Base-by-base conservation (phyloP, 2,888 invertebrate genomes). In the Graphium colonna region DNA sequence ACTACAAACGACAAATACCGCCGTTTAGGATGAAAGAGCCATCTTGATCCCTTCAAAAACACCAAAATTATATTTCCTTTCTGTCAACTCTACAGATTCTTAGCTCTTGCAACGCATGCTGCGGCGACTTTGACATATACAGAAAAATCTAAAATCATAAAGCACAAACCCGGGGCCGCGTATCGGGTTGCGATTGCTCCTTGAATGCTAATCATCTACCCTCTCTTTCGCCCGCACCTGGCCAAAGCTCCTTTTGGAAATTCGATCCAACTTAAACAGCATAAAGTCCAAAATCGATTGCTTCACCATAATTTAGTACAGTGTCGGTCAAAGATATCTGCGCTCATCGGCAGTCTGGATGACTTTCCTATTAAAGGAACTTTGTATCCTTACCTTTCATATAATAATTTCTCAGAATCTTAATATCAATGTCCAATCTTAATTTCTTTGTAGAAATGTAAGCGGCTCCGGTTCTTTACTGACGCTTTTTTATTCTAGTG, bases 121-220 rank as follows among this genome's bases (percentile, higher is more conserved):
- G 84, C 84, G 86, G 86, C 77, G 71, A 73, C 85, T 87, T 84
- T 86, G 86, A 83, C 84, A 79, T 76, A 77, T 79, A 85, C 87
- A 85, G 83, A 82, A 82, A 82, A 84, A 83, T 85, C 86, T 84
- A 83, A 84, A 84, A 83, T 80, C 87, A 79, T 88, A 88, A 88
- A 88, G 73, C 82, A 85, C 79, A 67, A 63, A 69, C 71, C 66
- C 50, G 45, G 49, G 41, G 60, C 74, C 67, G 65, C 67, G 62
- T 70, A 84, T 87, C 85, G 80, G 80, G 78, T 87, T 84, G 82
- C 87, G 69, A 79, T 76, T 78, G 81, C 82, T 71, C 63, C 69
- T 69, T 83, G 87, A 75, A 87, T 87, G 77, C 79, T 84, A 86
- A 85, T 80, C 68, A 63, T 65, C 62, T 60, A 60, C 62, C 52